These are phyloP conservation scores for Octonoba sinensis DNA, from an alignment of 2,888 invertebrate genomes.

Conservation along the genomic window DNA sequence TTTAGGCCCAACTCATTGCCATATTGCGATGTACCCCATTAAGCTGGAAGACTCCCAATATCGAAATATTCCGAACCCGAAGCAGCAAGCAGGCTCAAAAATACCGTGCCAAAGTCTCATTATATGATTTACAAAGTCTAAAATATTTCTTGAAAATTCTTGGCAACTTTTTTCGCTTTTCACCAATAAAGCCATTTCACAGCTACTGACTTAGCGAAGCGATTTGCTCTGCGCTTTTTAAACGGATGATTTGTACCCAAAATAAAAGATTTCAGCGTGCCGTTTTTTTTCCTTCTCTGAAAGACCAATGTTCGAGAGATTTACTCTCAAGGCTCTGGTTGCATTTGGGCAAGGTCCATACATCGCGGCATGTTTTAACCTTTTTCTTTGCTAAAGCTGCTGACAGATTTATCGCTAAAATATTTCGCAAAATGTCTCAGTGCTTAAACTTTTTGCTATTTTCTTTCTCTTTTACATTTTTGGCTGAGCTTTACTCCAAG, in stretches of 20 bases:
- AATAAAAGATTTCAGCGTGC: slow-evolving; percentile 11
- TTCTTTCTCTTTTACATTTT: slow-evolving; percentile 26
- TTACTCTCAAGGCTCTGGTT: slow-evolving; percentile 15
- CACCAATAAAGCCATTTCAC: slow-evolving; percentile 7
- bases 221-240: slow-evolving; percentile 3
- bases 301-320: slow-evolving; percentile 4
- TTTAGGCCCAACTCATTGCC: no score
- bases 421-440: slow-evolving; percentile 33
- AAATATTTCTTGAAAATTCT: slow-evolving; percentile 1
- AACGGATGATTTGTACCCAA: slow-evolving; percentile 15
- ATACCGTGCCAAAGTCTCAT: no score
- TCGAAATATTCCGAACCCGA: no score
- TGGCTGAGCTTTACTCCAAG: not conserved
- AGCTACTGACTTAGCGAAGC: not conserved
- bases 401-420: slow-evolving; percentile 43
- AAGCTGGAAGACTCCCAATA: no score
- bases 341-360: slow-evolving; percentile 23
- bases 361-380: slow-evolving; percentile 32
- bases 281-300: no score
- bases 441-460: not conserved
- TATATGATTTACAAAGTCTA: not conserved
- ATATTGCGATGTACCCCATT: no score
- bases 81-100: no score
- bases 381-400: slow-evolving; percentile 2
- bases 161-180: slow-evolving; percentile 11